Conservation (phyloP, 2,888 invertebrate species). For the Cynaeus angustus region DNA sequence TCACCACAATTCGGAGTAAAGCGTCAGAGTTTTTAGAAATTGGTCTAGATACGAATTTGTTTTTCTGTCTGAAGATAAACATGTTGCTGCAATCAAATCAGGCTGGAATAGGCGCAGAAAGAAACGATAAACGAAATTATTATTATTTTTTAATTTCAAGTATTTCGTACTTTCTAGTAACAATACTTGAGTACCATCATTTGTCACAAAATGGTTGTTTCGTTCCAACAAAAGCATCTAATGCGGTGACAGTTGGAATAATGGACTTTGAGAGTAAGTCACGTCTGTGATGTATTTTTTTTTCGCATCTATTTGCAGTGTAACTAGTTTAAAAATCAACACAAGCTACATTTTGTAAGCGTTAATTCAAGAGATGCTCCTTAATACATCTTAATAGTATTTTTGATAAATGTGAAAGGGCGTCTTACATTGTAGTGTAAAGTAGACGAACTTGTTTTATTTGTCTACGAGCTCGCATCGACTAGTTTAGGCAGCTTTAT, state of each 20-base stretch:
- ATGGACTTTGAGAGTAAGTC: not conserved
- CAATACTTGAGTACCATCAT: not conserved
- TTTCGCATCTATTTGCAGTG: not conserved
- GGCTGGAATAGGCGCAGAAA: not conserved
- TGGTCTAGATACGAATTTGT: constrained; percentile 22
- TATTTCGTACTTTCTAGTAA: not conserved
- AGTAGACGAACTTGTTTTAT: constrained; percentile 47
- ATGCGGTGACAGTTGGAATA: constrained; percentile 16
- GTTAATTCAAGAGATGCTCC: not conserved
- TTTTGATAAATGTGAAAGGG: constrained; percentile 39
- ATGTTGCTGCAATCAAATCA: not conserved
- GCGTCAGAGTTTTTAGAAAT: constrained; percentile 25
- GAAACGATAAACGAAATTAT: too few species aligned
- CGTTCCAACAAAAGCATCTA: constrained; percentile 6
- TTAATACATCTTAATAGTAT: constrained; percentile 21
- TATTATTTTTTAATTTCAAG: not conserved
- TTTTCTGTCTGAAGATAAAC: constrained; percentile 30
- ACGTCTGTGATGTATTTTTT: constrained; percentile 1
- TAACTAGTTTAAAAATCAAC: not conserved
- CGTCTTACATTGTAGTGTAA: constrained; percentile 24
- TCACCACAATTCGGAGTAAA: constrained; percentile 20
- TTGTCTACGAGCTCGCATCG: constrained; percentile 46
- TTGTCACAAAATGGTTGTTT: not conserved
- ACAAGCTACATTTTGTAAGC: not conserved
- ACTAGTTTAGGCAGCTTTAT: constrained; percentile 51